Conservation (phyloP, 2,888 invertebrate genomes). For the Muschampia plurimacula region DNA sequence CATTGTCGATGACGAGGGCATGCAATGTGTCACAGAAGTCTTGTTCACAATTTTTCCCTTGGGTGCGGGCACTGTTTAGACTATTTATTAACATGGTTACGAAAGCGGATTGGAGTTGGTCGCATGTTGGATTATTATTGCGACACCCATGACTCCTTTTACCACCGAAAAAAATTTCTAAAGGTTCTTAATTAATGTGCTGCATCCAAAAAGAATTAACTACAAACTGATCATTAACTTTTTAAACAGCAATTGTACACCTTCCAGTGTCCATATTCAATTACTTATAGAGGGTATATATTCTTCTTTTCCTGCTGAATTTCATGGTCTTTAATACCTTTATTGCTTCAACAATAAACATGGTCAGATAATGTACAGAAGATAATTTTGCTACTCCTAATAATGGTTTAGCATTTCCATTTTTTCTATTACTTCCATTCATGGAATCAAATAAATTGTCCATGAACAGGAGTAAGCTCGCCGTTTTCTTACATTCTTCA, state of each 20-base stretch:
- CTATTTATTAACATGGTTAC: background rate
- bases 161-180: background rate
- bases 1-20: slow-evolving; percentile 1
- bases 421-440: background rate
- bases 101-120: background rate
- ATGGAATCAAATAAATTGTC: background rate
- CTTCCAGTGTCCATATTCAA: slow-evolving; percentile 1
- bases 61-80: background rate
- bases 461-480: background rate
- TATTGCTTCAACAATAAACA: background rate
- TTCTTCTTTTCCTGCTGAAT: background rate
- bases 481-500: background rate
- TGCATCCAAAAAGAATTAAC: background rate
- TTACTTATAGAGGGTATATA: background rate
- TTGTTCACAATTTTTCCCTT: background rate
- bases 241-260: background rate
- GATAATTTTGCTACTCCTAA: background rate
- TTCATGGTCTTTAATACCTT: background rate
- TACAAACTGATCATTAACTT: background rate
- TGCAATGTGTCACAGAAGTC: background rate
- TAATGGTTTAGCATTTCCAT: background rate
- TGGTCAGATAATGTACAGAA: background rate
- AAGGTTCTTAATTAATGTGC: background rate
- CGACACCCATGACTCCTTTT: background rate
- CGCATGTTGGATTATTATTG: too few species aligned